A percentile compares a stretch with the other conserved stretches of the same genome.
Conservation (phyloP, 2,888 invertebrate genomes). For the Lepidochrysops patricia region DNA sequence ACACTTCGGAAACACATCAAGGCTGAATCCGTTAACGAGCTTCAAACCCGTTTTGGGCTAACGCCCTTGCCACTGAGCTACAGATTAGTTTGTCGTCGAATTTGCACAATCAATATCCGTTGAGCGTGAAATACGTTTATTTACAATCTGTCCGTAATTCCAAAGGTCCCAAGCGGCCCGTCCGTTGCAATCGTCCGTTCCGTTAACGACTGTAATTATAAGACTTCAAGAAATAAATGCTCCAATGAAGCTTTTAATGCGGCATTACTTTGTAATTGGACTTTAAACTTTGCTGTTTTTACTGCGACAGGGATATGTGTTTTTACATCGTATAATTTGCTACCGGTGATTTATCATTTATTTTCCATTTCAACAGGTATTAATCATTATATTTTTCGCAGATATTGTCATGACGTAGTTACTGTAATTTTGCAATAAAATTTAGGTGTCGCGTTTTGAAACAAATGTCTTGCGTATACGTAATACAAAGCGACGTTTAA, state of each 20-base stretch:
- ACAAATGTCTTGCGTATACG: no score
- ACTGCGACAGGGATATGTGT: neutral
- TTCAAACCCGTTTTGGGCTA: no score
- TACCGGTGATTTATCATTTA: neutral
- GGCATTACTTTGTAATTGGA: neutral
- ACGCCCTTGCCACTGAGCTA: no score
- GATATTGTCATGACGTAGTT: no score
- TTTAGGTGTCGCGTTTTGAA: no score
- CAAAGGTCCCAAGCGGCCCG: neutral
- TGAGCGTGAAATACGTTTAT: neutral
- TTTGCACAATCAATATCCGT: neutral
- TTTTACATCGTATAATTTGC: neutral
- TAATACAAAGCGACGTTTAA: no score
- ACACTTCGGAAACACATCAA: no score
- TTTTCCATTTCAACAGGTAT: no score
- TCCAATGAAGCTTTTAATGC: constrained; percentile 4
- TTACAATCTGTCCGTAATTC: neutral
- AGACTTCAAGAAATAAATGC: constrained; percentile 2
- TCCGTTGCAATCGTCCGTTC: neutral
- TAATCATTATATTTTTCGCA: no score
- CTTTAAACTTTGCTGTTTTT: neutral
- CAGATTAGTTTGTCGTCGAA: no score
- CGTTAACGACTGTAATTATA: constrained; percentile 9
- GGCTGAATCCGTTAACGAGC: no score
- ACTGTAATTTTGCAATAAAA: no score